These are phyloP conservation scores for Ennomos fuscantarius DNA, from an alignment of 2,888 invertebrate species.

Conservation along the genomic window DNA sequence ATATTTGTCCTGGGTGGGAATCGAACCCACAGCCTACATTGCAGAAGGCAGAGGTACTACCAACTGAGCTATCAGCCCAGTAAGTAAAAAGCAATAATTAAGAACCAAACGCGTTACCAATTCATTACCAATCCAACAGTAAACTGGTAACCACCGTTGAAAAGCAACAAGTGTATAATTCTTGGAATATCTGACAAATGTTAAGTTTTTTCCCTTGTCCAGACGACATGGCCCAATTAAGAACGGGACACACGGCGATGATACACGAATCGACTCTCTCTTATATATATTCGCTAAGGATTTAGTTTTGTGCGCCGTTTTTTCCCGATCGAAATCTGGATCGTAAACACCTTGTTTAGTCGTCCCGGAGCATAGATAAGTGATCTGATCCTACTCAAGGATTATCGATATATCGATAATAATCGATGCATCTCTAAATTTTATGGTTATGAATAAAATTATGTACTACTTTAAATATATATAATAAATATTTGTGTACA, in stretches of 20 bases:
- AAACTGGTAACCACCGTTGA: slow-evolving; percentile 49
- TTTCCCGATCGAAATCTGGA: slow-evolving; percentile 73
- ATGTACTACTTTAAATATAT: too few species aligned
- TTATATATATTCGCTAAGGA: slow-evolving; percentile 81
- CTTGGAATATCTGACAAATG: slow-evolving; percentile 84
- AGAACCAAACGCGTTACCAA: slow-evolving; percentile 25
- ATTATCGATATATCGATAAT: slow-evolving; percentile 57
- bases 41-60: too few species aligned
- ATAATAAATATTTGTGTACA: too few species aligned
- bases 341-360: slow-evolving; percentile 84
- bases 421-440: slow-evolving; percentile 42
- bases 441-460: slow-evolving; percentile 30
- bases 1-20: too few species aligned
- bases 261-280: slow-evolving; percentile 50
- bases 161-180: slow-evolving; percentile 79
- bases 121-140: slow-evolving; percentile 44
- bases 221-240: slow-evolving; percentile 82
- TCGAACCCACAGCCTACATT: too few species aligned
- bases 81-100: slow-evolving; percentile 32
- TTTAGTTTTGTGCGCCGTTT: slow-evolving; percentile 70
- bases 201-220: slow-evolving; percentile 76
- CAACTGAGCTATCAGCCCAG: too few species aligned
- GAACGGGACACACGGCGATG: slow-evolving; percentile 57
- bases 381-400: slow-evolving; percentile 57
- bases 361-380: slow-evolving; percentile 64